phyloP scores from a whole-genome alignment of 2,113 vertebrate species.

The Mandrillus leucophaeus region DNA sequence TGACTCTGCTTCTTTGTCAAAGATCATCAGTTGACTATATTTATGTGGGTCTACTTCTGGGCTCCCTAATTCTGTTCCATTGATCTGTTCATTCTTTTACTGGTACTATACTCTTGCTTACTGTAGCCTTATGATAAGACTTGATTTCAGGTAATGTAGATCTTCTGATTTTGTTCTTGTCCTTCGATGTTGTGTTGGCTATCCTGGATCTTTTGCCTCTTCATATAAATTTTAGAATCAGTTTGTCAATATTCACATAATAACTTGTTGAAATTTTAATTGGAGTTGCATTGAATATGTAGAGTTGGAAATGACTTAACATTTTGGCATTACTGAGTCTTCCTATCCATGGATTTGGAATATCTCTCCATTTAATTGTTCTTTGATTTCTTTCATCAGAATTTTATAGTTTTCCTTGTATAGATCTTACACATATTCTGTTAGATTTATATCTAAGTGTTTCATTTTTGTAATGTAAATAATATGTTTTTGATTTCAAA shows the following conservation, averaged over 20 bases:
- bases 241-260: background rate
- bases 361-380: background rate
- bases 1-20: background rate
- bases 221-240: background rate
- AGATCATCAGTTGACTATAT: background rate
- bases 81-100: background rate
- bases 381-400: background rate
- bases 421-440: background rate
- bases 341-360: background rate
- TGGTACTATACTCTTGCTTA: background rate
- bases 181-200: background rate
- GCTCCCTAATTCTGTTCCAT: background rate
- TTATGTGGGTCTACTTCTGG: background rate
- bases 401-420: background rate
- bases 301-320: background rate
- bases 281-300: background rate
- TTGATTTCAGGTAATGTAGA: background rate
- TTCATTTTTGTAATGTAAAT: background rate
- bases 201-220: background rate
- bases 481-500: background rate
- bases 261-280: background rate
- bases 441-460: background rate
- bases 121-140: background rate
- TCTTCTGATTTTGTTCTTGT: background rate
- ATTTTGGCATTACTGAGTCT: background rate